A percentile compares a stretch with the other conserved stretches of the same genome.
Conservation (phyloP, 1,140 invertebrate genomes). For the Myzus persicae region DNA sequence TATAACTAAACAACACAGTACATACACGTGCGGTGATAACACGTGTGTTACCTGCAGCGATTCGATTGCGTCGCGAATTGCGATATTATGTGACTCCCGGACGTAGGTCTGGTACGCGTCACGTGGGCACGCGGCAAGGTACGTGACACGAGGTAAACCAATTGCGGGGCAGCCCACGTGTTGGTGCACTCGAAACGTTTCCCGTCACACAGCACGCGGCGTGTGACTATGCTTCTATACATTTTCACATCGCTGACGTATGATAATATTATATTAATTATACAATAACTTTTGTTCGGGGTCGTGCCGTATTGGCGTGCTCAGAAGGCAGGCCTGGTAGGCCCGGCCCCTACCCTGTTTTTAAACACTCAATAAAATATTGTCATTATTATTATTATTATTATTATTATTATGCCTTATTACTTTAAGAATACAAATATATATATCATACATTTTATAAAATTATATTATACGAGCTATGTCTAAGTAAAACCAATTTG, state of each 20-base stretch:
- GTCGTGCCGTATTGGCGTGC: too few relatives aligned
- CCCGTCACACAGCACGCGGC: constrained; percentile 14
- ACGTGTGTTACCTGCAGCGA: neutral
- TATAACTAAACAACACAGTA: neutral
- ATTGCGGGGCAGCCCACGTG: constrained; percentile 20
- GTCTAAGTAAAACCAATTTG: too few relatives aligned
- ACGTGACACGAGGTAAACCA: constrained; percentile 27
- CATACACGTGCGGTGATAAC: neutral
- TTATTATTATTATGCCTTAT: too few relatives aligned
- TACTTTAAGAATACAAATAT: too few relatives aligned
- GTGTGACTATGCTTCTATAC: neutral
- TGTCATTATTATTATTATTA: too few relatives aligned
- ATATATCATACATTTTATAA: too few relatives aligned
- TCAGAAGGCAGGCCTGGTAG: too few relatives aligned
- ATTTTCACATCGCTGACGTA: neutral
- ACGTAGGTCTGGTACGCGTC: neutral
- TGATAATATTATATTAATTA: neutral
- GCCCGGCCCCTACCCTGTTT: too few relatives aligned
- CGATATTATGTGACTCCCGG: neutral
- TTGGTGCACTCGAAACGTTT: neutral
- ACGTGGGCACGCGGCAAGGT: constrained; percentile 8
- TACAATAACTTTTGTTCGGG: too few relatives aligned
- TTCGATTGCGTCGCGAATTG: neutral
- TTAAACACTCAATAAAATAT: too few relatives aligned
- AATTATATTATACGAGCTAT: too few relatives aligned